Evolutionary conservation across 2,797 vertebrate genomes (phyloP).

Genomic region (Calcarius lapponicus): DNA sequence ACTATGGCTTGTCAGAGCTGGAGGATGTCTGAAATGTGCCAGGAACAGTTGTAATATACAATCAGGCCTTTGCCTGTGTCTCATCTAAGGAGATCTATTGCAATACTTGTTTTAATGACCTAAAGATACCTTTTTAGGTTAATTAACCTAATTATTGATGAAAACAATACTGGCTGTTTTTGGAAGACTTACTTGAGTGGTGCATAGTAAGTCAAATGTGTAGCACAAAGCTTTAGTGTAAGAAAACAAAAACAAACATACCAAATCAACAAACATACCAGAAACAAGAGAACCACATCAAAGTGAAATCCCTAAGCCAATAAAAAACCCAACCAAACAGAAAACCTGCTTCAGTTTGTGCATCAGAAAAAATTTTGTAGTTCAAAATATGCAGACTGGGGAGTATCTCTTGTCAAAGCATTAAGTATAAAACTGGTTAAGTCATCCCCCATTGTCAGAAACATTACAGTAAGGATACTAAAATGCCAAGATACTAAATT

Average conservation of each 20-base stretch:
- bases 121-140: neutral
- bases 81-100: neutral
- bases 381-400: neutral
- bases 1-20: neutral
- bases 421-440: neutral
- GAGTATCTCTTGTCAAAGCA: neutral
- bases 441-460: neutral
- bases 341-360: neutral
- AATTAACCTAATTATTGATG: neutral
- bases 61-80: neutral
- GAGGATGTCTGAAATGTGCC: neutral
- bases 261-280: neutral
- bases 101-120: neutral
- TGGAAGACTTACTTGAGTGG: neutral
- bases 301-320: neutral
- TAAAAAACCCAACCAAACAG: neutral
- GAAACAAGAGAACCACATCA: neutral
- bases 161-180: neutral
- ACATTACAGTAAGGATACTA: neutral
- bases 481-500: neutral
- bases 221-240: neutral
- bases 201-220: fast-evolving
- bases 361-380: neutral
- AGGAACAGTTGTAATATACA: neutral
- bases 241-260: neutral